Percentiles rank a stretch among this genome's conserved stretches.
Conservation (phyloP, 2,113 vertebrate genomes). For the Nesogale talazaci region DNA sequence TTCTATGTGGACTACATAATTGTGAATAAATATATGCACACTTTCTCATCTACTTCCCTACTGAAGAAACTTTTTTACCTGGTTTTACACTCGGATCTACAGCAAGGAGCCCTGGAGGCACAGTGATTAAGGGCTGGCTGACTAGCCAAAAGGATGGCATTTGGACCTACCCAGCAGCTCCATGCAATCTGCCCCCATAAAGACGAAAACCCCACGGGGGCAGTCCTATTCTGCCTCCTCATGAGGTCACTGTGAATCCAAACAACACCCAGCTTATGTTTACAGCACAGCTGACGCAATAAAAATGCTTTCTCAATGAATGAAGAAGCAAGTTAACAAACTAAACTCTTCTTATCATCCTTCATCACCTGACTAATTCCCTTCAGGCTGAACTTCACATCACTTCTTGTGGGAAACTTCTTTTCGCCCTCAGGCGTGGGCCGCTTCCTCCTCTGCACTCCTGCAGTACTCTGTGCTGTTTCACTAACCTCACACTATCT, state of each 20-base stretch:
- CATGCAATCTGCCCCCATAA: neutral
- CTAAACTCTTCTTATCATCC: neutral
- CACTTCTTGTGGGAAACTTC: neutral
- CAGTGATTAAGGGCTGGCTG: neutral
- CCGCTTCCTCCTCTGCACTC: neutral
- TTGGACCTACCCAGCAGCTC: neutral
- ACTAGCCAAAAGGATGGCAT: neutral
- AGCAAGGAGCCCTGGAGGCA: neutral
- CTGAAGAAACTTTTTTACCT: neutral
- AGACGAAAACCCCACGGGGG: neutral
- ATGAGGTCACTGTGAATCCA: neutral
- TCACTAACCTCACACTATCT: neutral
- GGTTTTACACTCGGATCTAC: neutral
- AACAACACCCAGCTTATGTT: neutral
- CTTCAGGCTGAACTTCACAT: slow-evolving; percentile 11
- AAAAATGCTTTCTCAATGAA: slow-evolving; percentile 7
- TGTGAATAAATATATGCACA: neutral
- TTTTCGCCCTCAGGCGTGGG: neutral
- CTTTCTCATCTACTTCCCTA: neutral
- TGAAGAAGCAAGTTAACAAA: neutral
- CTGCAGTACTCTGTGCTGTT: neutral
- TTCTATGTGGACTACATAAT: neutral
- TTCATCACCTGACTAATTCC: neutral
- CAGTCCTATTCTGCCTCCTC: neutral
- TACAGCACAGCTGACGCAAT: slow-evolving; percentile 3